These are phyloP conservation scores for Diadophis punctatus DNA, from an alignment of 2,113 vertebrate genomes.

Conservation along the genomic window DNA sequence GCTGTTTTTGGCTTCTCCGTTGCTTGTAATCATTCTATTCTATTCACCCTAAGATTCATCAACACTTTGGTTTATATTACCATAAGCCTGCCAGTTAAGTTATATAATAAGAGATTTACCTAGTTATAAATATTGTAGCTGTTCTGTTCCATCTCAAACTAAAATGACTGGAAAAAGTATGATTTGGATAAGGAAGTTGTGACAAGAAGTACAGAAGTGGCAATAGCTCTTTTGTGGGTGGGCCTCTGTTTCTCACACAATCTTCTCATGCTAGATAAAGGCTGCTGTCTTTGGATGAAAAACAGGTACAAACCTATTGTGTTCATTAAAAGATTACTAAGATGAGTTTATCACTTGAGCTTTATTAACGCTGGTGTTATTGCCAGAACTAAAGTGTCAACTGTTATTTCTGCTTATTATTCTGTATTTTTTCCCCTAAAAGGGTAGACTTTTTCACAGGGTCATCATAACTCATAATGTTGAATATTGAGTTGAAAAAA, in stretches of 20 bases:
- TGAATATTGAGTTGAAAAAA: background rate
- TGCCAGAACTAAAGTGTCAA: background rate
- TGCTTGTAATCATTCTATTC: background rate
- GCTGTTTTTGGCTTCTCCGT: background rate
- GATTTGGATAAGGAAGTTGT: background rate
- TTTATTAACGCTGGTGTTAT: background rate
- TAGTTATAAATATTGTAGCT: background rate
- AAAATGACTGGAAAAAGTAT: background rate
- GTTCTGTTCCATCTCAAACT: background rate
- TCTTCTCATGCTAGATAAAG: background rate
- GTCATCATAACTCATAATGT: background rate
- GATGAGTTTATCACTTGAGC: background rate
- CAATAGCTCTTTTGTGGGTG: background rate
- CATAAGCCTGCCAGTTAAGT: background rate
- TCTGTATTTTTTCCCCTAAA: background rate
- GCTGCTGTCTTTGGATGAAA: slow-evolving; percentile 9
- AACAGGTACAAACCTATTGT: background rate
- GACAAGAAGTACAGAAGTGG: background rate
- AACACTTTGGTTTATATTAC: slow-evolving; percentile 1
- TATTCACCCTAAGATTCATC: background rate
- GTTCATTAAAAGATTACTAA: slow-evolving; percentile 12
- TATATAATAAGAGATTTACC: background rate
- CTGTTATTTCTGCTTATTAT: background rate
- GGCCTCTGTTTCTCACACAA: background rate
- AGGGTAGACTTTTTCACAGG: background rate